Base-by-base conservation (phyloP, 2,888 invertebrate species). In the Idaea aversata region DNA sequence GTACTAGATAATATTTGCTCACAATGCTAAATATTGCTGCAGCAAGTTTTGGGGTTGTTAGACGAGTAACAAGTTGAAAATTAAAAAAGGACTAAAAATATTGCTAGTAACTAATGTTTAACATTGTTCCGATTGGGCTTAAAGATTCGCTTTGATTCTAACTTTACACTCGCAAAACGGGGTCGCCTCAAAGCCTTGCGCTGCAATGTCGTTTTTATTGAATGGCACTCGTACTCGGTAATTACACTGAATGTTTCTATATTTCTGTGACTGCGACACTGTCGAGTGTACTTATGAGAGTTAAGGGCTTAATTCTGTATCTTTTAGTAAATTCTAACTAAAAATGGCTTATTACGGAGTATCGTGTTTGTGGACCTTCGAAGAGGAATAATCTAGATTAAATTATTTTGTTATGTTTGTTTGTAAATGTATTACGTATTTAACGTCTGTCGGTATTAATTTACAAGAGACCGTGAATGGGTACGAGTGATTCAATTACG, bases 401-500 rank as follows among this genome's bases (percentile, higher is more conserved):
- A 25, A 25, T 25, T 25, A 25, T 25, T 2, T 25, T 25, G 25
- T 25, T 25, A 25, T 25, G 25, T 25, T 25, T 25, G 25, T 36
- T 13, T 13, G 7, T 47, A 47, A 47, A 47, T 47, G 47, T 47
- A 47, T 47, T 77, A 74, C 80, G 83, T 77, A 77, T 77, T 78
- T 79, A 78, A 78, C 77, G 79, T 81, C 82, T 82, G 90, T 90
- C 90, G 77, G 79, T 82, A 87, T 91, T 90, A 90, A 92, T 92
- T 89, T 84, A 83, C 75, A 83, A 82, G 84, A 82, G 83, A 84
- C 79, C 77, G 78, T 70, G 69, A 68, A 76, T 74, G 74, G 74
- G 77, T 74, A 73, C 77, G 78, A 76, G 80, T 88, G 87, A 92
- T 92, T 91, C 91, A 91, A 92, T 92, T 91, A 91, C 84, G 84